These are phyloP conservation scores for Erannis defoliaria DNA, from an alignment of 2,888 invertebrate genomes.

Conservation along the genomic window DNA sequence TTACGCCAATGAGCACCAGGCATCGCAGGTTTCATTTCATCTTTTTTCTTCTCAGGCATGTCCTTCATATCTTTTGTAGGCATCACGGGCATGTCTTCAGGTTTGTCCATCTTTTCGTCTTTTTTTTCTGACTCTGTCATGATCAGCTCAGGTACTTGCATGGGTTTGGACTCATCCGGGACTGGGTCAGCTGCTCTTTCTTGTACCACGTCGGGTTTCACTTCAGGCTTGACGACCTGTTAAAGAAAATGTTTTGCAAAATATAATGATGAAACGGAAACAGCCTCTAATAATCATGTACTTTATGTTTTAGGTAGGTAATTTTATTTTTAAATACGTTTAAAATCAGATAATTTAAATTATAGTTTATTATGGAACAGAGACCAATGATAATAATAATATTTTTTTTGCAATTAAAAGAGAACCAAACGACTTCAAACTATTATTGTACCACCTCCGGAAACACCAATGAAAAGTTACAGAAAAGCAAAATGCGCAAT, in stretches of 20 bases:
- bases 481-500: too few relatives aligned
- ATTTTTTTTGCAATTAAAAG: too few relatives aligned
- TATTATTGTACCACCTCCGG: too few relatives aligned
- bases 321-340: too few relatives aligned
- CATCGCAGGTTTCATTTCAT: conserved; percentile 39
- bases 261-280: too few relatives aligned
- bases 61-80: conserved; percentile 33
- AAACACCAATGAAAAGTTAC: too few relatives aligned
- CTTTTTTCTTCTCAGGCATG: conserved; percentile 44
- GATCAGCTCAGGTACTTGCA: conserved; percentile 79
- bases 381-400: too few relatives aligned
- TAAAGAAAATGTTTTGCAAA: background rate
- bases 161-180: conserved; percentile 58
- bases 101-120: conserved; percentile 59
- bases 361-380: too few relatives aligned
- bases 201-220: conserved; percentile 55
- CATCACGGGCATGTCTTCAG: conserved; percentile 50
- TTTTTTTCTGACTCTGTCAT: conserved; percentile 72
- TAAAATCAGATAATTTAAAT: too few relatives aligned
- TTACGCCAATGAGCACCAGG: conserved; percentile 36
- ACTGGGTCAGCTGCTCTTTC: conserved; percentile 56
- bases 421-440: too few relatives aligned
- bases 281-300: too few relatives aligned
- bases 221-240: conserved; percentile 54
- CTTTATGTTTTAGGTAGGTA: too few relatives aligned